Percentiles rank a stretch among this genome's conserved stretches.
phyloP scores from a whole-genome alignment of 2,113 vertebrate species.

The Camelus dromedarius region DNA sequence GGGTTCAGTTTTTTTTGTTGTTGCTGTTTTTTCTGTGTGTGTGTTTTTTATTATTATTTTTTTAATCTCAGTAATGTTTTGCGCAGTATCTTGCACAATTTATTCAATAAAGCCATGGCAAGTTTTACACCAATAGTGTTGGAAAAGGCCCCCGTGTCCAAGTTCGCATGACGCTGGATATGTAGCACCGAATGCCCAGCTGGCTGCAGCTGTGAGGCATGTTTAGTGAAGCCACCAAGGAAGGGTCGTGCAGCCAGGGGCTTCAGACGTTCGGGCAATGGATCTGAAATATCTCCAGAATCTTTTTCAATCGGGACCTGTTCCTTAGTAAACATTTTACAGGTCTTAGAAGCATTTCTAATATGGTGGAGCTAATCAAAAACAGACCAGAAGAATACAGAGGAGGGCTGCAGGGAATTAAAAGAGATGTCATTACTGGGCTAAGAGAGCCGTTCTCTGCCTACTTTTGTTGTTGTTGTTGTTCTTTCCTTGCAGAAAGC shows the following conservation, averaged over 20 bases:
- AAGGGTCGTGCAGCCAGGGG: neutral
- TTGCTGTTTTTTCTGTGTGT: too few species aligned
- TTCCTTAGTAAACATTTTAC: neutral
- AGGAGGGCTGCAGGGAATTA: neutral
- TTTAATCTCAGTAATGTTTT: neutral
- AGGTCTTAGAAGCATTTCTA: neutral
- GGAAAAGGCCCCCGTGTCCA: neutral
- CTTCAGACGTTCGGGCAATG: neutral
- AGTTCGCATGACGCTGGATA: neutral
- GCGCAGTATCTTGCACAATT: neutral
- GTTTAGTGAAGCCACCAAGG: neutral
- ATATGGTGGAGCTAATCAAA: neutral
- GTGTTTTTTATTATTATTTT: too few species aligned
- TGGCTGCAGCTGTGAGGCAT: neutral
- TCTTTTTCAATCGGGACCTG: neutral
- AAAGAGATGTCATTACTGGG: neutral
- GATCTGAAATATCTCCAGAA: neutral
- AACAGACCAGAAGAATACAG: neutral
- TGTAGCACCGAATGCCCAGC: neutral
- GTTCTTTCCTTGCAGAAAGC: neutral
- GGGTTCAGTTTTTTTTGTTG: neutral
- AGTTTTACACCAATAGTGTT: neutral
- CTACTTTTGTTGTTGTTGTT: neutral
- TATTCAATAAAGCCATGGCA: neutral
- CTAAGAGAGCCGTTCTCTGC: neutral